Evolutionary conservation across 1,140 invertebrate species (phyloP), one percentile per base, ranked within the genome.

Genomic region (Drosophila ambigua): DNA sequence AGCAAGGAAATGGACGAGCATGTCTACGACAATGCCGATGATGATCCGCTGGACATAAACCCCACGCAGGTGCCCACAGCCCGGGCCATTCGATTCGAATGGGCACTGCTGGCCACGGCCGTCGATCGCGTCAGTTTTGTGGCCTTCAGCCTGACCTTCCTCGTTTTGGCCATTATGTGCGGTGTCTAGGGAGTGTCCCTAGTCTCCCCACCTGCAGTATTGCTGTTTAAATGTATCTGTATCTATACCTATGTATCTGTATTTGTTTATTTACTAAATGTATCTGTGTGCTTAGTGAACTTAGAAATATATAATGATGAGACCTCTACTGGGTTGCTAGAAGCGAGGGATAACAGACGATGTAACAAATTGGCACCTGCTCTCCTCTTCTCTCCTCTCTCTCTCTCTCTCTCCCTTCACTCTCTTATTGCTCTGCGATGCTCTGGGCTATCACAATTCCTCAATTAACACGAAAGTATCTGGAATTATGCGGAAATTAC

Each of bases 51-150:
- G 46, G 68, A 62, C 28, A 79, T 90, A 4, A 87, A 93, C 69
- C 73, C 90, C 53, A 83, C 92, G 53, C 88, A 93, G 89, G 49
- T 91, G 28, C 77, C 88, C 13, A 64, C 90, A n/a, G 87, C 90
- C 16, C 92, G 91, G 26, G 81, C 91, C 0, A 71, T 92, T n/a
- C 93, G 94, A 78, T 87, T 93, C 23, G 94, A 95, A 72, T 95
- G 95, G 94, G 91, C 94, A 49, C 75, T 94, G 11, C 72, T 95
- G 50, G 95, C 94, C 5, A 93, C 93, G 5, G 93, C 94, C 5
- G 90, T 95, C 41, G 95, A 95, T 91, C 92, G 95, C 61, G 79
- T 95, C 16, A 91, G 91, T 2, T 95, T 95, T 66, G 41, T 94
- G 28, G 46, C 93, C 11, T 95, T 95, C 66, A 92, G 92, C 44